A percentile compares a stretch with the other conserved stretches of the same genome.
phyloP scores from a whole-genome alignment of 2,888 invertebrate species.

The Drosophila paranaensis region DNA sequence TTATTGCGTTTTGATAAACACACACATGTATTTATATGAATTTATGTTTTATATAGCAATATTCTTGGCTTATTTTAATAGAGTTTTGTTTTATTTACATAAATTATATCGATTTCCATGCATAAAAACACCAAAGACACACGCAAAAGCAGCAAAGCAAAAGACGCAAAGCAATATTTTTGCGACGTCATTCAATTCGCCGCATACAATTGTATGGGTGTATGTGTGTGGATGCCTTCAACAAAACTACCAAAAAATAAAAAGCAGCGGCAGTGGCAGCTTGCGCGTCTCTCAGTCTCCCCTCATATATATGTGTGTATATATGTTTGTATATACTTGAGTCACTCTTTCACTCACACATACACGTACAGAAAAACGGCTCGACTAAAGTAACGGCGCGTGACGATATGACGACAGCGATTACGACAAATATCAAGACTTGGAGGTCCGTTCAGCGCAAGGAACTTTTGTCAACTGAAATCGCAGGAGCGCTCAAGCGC shows the following conservation, averaged over 20 bases:
- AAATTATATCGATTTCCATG: slow-evolving; percentile 70
- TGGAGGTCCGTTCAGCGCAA: slow-evolving; percentile 64
- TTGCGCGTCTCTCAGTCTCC: slow-evolving; percentile 37
- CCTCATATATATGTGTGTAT: slow-evolving; percentile 17
- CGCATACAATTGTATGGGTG: slow-evolving; percentile 45
- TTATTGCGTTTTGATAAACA: slow-evolving; percentile 55
- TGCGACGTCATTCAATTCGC: slow-evolving; percentile 82
- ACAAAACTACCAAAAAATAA: slow-evolving; percentile 48
- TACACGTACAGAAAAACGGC: slow-evolving; percentile 26
- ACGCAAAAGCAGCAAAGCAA: slow-evolving; percentile 28
- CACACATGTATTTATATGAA: slow-evolving; percentile 29
- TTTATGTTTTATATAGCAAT: slow-evolving; percentile 29
- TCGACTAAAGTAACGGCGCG: slow-evolving; percentile 65
- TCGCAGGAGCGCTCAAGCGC: slow-evolving; percentile 51
- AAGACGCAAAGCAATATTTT: slow-evolving; percentile 65
- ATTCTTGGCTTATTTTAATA: slow-evolving; percentile 2
- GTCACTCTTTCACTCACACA: slow-evolving; percentile 46
- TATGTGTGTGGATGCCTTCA: slow-evolving; percentile 13
- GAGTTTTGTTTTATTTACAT: slow-evolving; percentile 46
- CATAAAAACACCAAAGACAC: slow-evolving; percentile 50
- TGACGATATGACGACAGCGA: slow-evolving; percentile 51
- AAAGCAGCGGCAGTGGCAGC: slow-evolving; percentile 23
- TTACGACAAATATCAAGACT: slow-evolving; percentile 41
- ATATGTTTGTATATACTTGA: slow-evolving; percentile 24
- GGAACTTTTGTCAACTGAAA: slow-evolving; percentile 76